These are phyloP conservation scores for Agrenia bidenticulata DNA, from an alignment of 2,888 invertebrate genomes.

Conservation along the genomic window DNA sequence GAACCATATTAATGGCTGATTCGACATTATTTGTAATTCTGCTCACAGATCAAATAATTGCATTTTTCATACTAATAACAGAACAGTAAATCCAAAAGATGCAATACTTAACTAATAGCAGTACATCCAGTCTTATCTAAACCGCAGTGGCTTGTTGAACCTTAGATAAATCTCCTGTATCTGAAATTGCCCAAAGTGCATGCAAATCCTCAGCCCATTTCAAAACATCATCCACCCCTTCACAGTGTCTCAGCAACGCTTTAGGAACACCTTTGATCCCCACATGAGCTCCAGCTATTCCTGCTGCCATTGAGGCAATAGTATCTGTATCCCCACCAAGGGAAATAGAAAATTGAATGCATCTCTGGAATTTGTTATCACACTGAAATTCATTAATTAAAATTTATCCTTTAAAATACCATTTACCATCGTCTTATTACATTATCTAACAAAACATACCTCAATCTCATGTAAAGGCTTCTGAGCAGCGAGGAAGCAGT, in stretches of 20 bases:
- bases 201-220: conserved; percentile 62
- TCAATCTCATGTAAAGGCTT: conserved; percentile 60
- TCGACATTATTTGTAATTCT: too few relatives aligned
- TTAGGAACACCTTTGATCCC: conserved; percentile 63
- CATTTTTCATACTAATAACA: too few relatives aligned
- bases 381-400: too few relatives aligned
- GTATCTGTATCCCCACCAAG: conserved; percentile 78
- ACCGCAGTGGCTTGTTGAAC: too few relatives aligned
- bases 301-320: conserved; percentile 73
- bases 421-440: not conserved
- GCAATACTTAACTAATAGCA: too few relatives aligned
- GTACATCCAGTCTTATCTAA: too few relatives aligned
- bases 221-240: conserved; percentile 61
- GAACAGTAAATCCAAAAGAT: too few relatives aligned
- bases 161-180: too few relatives aligned
- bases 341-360: conserved; percentile 69
- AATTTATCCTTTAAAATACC: not conserved
- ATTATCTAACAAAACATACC: conserved; percentile 54
- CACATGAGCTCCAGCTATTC: conserved; percentile 68
- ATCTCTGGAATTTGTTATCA: conserved; percentile 64
- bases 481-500: conserved; percentile 65
- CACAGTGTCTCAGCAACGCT: conserved; percentile 62
- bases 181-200: too few relatives aligned
- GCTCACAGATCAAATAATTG: too few relatives aligned
- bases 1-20: too few relatives aligned